Evolutionary conservation across 2,888 invertebrate species (phyloP).

Genomic region (Maniola hyperantus): DNA sequence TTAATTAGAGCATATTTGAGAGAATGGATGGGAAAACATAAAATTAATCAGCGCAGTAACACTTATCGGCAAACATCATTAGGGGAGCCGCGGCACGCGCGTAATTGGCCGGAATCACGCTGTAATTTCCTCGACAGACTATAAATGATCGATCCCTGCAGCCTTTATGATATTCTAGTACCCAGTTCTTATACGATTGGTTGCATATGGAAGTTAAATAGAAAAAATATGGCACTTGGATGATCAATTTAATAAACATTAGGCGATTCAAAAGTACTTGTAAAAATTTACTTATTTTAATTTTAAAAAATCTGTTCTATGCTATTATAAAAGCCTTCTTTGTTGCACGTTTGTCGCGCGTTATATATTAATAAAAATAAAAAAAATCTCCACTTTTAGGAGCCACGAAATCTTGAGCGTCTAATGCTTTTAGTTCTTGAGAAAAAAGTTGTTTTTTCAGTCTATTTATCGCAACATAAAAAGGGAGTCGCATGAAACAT

Average conservation of each 20-base stretch:
- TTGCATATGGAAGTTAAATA: neutral
- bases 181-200: neutral
- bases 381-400: too few species aligned
- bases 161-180: conserved; percentile 10
- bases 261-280: too few species aligned
- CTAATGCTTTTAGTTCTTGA: too few species aligned
- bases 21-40: neutral
- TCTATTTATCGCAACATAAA: neutral
- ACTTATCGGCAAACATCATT: conserved; percentile 28
- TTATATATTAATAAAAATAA: too few species aligned
- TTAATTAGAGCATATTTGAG: neutral
- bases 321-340: too few species aligned
- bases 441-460: neutral
- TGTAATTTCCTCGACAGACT: conserved; percentile 12
- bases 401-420: too few species aligned
- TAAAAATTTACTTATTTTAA: too few species aligned
- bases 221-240: neutral
- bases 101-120: conserved; percentile 30
- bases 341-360: neutral
- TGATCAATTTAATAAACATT: too few species aligned
- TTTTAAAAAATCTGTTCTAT: too few species aligned
- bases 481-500: neutral
- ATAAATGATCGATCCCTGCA: conserved; percentile 7
- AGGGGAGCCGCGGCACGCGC: conserved; percentile 16
- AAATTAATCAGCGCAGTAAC: conserved; percentile 22